Percentiles rank a stretch among this genome's conserved stretches.
Conservation (phyloP, 2,888 invertebrate species). For the Chymomyza amoena region DNA sequence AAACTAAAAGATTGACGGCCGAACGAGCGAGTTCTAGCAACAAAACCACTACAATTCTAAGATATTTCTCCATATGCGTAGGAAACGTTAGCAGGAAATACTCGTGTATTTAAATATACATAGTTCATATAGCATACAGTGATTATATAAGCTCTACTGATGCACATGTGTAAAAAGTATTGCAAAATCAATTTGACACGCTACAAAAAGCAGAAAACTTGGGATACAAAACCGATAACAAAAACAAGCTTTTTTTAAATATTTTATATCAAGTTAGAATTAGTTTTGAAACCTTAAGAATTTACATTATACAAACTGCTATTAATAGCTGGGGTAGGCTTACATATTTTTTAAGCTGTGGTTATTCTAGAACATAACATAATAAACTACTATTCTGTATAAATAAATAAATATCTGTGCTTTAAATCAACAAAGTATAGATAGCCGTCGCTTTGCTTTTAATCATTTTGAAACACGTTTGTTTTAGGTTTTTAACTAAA, state of each 20-base stretch:
- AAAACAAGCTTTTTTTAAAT: no score
- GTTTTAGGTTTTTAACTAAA: constrained; percentile 29
- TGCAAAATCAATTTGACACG: not conserved
- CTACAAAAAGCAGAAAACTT: no score
- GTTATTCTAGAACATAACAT: not conserved
- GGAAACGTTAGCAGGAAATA: not conserved
- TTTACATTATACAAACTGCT: no score
- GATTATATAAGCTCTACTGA: not conserved
- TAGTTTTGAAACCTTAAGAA: no score
- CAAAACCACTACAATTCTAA: not conserved
- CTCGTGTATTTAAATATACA: not conserved
- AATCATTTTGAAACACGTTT: constrained; percentile 61
- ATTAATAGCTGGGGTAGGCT: no score
- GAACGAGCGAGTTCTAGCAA: not conserved
- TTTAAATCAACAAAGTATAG: not conserved
- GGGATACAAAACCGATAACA: no score
- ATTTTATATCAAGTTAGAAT: no score
- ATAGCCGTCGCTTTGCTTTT: constrained; percentile 16
- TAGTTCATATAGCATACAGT: not conserved
- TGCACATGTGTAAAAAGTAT: not conserved
- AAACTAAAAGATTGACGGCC: constrained; percentile 13
- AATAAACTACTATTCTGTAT: not conserved
- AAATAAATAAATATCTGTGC: not conserved
- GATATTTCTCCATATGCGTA: not conserved
- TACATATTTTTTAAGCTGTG: not conserved